Evolutionary conservation across 1,140 invertebrate species (phyloP).

Genomic region (Drosophila auraria): DNA sequence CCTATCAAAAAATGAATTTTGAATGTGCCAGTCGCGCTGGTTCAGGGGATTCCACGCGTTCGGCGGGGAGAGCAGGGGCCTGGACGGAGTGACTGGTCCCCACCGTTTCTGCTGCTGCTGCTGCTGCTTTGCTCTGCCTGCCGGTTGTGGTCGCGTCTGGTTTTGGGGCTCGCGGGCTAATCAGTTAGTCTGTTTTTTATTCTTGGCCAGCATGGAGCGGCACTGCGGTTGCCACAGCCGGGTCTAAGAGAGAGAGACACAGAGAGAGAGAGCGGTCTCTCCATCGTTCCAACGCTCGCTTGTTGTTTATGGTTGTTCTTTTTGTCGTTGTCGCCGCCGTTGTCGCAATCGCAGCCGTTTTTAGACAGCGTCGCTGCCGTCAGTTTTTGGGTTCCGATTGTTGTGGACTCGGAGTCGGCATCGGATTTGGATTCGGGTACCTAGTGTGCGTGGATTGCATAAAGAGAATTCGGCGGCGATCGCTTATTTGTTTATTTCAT

Average conservation of each 20-base stretch:
- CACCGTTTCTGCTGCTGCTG: conserved; percentile 2
- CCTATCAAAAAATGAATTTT: conserved; percentile 54
- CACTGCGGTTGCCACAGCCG: conserved; percentile 18
- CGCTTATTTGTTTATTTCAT: conserved; percentile 73
- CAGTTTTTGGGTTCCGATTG: conserved; percentile 36
- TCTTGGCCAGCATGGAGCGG: conserved; percentile 78
- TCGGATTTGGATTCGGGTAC: conserved; percentile 4
- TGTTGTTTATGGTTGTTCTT: conserved; percentile 39
- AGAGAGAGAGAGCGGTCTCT: conserved; percentile 15
- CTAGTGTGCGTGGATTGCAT: conserved; percentile 32
- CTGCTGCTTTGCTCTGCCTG: conserved; percentile 7
- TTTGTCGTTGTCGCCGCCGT: conserved; percentile 35
- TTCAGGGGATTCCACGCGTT: conserved; percentile 57
- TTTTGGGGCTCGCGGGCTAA: conserved; percentile 67
- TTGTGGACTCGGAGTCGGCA: conserved; percentile 28
- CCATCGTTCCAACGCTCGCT: conserved; percentile 6
- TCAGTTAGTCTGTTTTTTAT: conserved; percentile 80
- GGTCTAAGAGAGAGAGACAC: conserved; percentile 10
- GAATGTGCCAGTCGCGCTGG: conserved; percentile 39
- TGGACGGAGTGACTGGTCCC: neutral
- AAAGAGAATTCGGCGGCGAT: conserved; percentile 43
- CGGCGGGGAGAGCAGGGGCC: neutral
- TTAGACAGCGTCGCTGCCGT: conserved; percentile 49
- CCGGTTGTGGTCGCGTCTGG: conserved; percentile 54
- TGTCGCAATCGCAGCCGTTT: conserved; percentile 75